Evolutionary conservation across 2,797 vertebrate species (phyloP), one percentile per base, ranked within the genome.

Genomic region (Lateolabrax maculatus): DNA sequence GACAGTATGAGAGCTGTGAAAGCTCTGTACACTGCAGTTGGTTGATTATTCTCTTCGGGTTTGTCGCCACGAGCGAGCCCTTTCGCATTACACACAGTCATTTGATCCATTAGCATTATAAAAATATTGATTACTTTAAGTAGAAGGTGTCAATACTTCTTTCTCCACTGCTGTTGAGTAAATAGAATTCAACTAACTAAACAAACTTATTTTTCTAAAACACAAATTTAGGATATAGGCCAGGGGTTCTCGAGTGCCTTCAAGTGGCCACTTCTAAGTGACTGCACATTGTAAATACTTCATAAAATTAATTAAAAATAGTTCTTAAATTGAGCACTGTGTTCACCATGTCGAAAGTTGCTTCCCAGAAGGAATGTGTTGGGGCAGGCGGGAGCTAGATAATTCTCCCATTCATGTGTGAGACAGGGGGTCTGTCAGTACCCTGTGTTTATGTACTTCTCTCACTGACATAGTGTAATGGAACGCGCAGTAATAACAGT

Each of bases 401-500:
- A 87, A 91, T 87, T 90, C 81, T 71, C 67, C 77, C 76, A 88
- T 87, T 91, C 79, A 74, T 71, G 69, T 77, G 76, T 80, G 80
- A 87, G 75, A 85, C 84, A 57, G 85, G 84, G 79, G 86, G 87
- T 88, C 87, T 86, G 88, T 88, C 89, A 75, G 83, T 85, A 91
- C 87, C 89, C 90, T 84, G 85, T 95, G 91, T 93, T 94, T 94
- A 94, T 90, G 89, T 63, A 66, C 90, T 92, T 81, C 90, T 92
- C 88, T 92, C 86, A 9, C 80, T 90, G 91, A 89, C 91, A 86
- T 58, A 72, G 75, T 87, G 84, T 91, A 92, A 94, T 91, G 90
- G 91, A 90, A 84, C 64, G 65, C 77, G 71, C 78, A 57, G 88
- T 95, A 95, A 96, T 95, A 91, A 93, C 90, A 94, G 93, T 92